These are phyloP conservation scores for Pachliopta kotzebuea DNA, from an alignment of 2,888 invertebrate species.

Conservation along the genomic window DNA sequence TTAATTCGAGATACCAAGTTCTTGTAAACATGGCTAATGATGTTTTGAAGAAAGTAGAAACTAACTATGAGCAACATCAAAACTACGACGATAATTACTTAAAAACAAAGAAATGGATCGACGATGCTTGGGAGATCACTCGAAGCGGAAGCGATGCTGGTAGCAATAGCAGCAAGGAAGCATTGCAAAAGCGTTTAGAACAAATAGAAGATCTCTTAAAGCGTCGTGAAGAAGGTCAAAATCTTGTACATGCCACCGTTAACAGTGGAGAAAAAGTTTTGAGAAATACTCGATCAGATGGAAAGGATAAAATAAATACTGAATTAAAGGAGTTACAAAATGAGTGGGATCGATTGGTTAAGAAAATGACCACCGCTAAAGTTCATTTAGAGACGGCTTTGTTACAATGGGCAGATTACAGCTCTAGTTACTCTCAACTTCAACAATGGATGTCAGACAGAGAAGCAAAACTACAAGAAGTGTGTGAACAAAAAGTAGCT, in stretches of 20 bases:
- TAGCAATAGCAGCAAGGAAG: constrained; percentile 89
- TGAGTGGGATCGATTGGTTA: constrained; percentile 95
- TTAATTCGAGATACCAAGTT: constrained; percentile 94
- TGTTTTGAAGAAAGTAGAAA: constrained; percentile 94
- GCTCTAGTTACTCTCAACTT: constrained; percentile 94
- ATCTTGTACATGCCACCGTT: constrained; percentile 91
- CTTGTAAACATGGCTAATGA: constrained; percentile 93
- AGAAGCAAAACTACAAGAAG: constrained; percentile 95
- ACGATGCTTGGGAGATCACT: constrained; percentile 90
- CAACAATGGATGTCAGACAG: constrained; percentile 97
- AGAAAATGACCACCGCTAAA: constrained; percentile 95
- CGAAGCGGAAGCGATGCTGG: constrained; percentile 90
- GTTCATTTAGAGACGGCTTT: constrained; percentile 94
- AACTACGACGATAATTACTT: constrained; percentile 88
- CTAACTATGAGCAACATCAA: constrained; percentile 91
- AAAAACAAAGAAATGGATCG: constrained; percentile 92
- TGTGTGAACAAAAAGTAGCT: constrained; percentile 90
- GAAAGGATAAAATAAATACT: constrained; percentile 91
- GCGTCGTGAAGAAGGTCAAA: constrained; percentile 93
- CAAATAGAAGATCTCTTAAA: constrained; percentile 89
- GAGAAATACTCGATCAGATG: constrained; percentile 93
- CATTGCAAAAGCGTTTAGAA: constrained; percentile 88
- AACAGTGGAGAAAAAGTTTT: constrained; percentile 95
- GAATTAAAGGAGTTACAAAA: constrained; percentile 94
- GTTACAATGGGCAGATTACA: constrained; percentile 97